Conservation (phyloP, 2,888 invertebrate genomes). For the Volucella bombylans region DNA sequence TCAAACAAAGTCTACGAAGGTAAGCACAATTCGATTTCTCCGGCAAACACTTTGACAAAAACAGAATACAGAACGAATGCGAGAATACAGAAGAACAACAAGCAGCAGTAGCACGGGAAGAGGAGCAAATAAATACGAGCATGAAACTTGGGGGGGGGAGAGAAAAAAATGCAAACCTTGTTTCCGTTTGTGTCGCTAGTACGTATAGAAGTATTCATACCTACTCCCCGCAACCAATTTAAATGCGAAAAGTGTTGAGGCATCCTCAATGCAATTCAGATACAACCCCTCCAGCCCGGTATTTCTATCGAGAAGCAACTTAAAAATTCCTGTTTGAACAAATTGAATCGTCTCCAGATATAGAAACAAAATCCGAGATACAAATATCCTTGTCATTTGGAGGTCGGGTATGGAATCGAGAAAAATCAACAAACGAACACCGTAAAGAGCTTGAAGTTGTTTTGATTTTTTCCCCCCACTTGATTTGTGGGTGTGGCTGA, state of each 20-base stretch:
- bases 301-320: constrained; percentile 17
- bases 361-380: not conserved
- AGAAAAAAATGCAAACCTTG: constrained; percentile 31
- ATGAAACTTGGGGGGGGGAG: not conserved
- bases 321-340: not conserved
- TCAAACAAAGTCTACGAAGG: constrained; percentile 19
- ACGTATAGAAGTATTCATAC: not conserved
- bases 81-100: not conserved
- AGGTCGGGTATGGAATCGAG: not conserved
- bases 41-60: constrained; percentile 2
- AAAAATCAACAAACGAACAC: constrained; percentile 25
- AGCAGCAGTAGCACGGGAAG: not conserved
- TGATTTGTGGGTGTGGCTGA: not conserved
- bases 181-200: constrained; percentile 16
- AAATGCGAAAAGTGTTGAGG: constrained; percentile 30
- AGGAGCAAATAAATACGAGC: constrained; percentile 14
- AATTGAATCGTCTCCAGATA: not conserved
- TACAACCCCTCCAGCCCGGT: not conserved
- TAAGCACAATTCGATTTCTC: constrained; percentile 35
- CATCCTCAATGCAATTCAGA: constrained; percentile 24
- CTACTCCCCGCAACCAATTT: constrained; percentile 10
- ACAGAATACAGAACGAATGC: too few species aligned
- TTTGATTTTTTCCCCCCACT: constrained; percentile 13
- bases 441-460: constrained; percentile 18
- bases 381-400: not conserved